A percentile compares a stretch with the other conserved stretches of the same genome.
phyloP scores from a whole-genome alignment of 2,113 vertebrate species.

The Varanus komodoensis region DNA sequence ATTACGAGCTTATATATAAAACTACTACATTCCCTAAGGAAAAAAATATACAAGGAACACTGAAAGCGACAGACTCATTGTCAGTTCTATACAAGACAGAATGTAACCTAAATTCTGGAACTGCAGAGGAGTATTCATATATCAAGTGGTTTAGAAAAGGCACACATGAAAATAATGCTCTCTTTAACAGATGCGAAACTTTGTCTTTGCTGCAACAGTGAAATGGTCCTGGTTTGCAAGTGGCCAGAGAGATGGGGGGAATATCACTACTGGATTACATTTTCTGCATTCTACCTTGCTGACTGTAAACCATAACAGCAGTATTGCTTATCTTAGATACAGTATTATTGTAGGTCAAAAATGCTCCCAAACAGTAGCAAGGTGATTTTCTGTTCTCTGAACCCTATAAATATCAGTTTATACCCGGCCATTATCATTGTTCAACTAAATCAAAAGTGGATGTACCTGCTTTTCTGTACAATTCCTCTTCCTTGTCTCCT shows the following conservation, averaged over 20 bases:
- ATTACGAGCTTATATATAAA: constrained; percentile 2
- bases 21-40: neutral
- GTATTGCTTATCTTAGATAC: neutral
- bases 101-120: neutral
- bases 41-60: constrained; percentile 54
- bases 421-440: neutral
- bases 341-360: neutral
- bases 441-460: constrained; percentile 41
- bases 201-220: neutral
- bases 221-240: neutral
- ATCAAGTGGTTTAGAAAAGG: neutral
- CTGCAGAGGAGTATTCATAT: neutral
- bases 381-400: neutral
- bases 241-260: too few relatives aligned
- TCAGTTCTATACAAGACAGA: neutral
- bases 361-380: neutral
- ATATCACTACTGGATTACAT: neutral
- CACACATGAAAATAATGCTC: neutral
- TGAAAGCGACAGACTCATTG: constrained; percentile 58
- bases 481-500: constrained; percentile 79
- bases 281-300: neutral
- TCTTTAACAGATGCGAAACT: neutral
- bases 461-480: constrained; percentile 92
- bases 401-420: neutral
- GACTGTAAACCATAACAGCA: too few relatives aligned